phyloP scores from a whole-genome alignment of 2,888 invertebrate species.

The Morpho deidamia region DNA sequence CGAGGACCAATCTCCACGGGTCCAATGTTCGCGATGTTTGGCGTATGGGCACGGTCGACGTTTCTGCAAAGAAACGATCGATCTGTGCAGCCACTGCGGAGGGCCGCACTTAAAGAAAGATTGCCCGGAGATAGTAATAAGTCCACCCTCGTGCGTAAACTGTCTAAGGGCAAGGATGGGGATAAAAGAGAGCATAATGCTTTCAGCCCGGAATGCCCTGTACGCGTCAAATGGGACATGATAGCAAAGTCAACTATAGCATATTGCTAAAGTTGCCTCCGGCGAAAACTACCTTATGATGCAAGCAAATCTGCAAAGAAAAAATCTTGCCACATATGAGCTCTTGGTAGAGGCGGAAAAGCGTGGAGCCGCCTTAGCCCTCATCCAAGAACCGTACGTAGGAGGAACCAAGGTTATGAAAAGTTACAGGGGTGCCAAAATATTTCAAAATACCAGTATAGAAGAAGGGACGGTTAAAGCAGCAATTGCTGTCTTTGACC shows the following conservation, averaged over 20 bases:
- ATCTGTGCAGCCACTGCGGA: constrained; percentile 14
- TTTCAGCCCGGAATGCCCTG: too few species aligned
- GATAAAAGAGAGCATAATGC: too few species aligned
- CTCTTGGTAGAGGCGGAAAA: too few species aligned
- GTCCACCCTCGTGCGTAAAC: not conserved
- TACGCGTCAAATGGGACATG: too few species aligned
- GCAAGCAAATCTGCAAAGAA: not conserved
- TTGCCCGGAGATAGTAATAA: not conserved
- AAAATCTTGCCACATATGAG: not conserved
- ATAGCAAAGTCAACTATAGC: too few species aligned
- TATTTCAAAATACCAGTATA: not conserved
- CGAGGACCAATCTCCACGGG: not conserved
- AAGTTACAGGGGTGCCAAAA: not conserved
- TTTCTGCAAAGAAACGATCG: not conserved
- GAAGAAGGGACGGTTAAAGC: not conserved
- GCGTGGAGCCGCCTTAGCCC: too few species aligned
- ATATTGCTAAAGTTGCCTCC: too few species aligned
- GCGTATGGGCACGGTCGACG: not conserved
- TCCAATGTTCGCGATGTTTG: not conserved
- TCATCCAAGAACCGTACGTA: too few species aligned
- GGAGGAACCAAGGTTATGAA: not conserved
- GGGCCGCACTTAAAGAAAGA: constrained; percentile 2
- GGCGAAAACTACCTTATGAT: too few species aligned
- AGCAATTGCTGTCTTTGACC: not conserved
- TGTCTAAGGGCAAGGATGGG: not conserved